Evolutionary conservation across 1,140 invertebrate species (phyloP).

Genomic region (Drosophila guanche): DNA sequence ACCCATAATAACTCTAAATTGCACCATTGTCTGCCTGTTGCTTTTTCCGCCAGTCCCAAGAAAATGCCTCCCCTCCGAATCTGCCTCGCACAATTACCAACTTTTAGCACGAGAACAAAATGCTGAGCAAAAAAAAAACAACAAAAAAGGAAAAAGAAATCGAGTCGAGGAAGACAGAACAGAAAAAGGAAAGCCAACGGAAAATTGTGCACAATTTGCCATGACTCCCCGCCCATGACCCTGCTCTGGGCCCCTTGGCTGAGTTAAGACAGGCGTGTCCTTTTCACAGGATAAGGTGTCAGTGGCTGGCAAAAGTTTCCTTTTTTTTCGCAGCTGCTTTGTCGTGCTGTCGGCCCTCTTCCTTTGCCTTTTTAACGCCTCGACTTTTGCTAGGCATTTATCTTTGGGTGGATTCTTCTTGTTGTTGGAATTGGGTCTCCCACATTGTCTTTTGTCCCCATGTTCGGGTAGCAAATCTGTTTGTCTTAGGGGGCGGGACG

Average conservation of each 20-base stretch:
- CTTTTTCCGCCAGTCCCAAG: neutral
- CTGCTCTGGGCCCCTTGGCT: neutral
- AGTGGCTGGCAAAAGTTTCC: slow-evolving; percentile 46
- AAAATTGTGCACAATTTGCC: slow-evolving; percentile 67
- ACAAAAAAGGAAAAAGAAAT: slow-evolving; percentile 14
- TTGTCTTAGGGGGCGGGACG: slow-evolving; percentile 11
- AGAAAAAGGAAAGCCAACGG: slow-evolving; percentile 26
- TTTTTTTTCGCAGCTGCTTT: slow-evolving; percentile 7
- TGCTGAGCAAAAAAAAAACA: slow-evolving; percentile 18
- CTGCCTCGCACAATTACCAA: neutral
- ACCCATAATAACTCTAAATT: too few species aligned
- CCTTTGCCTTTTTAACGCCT: slow-evolving; percentile 48
- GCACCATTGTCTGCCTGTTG: too few species aligned
- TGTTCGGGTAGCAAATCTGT: slow-evolving; percentile 21
- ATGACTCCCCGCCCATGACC: slow-evolving; percentile 45
- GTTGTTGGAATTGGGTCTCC: neutral
- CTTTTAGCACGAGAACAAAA: slow-evolving; percentile 29
- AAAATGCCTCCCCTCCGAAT: neutral
- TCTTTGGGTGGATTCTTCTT: too few species aligned
- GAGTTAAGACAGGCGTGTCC: slow-evolving; percentile 34
- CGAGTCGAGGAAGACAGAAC: slow-evolving; percentile 9
- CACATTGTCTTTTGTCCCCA: slow-evolving; percentile 22
- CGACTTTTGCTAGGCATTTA: slow-evolving; percentile 13
- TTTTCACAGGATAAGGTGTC: slow-evolving; percentile 51
- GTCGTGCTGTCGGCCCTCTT: slow-evolving; percentile 1